Base-by-base conservation (phyloP, 2,888 invertebrate genomes). In the Ochropleura leucogaster region DNA sequence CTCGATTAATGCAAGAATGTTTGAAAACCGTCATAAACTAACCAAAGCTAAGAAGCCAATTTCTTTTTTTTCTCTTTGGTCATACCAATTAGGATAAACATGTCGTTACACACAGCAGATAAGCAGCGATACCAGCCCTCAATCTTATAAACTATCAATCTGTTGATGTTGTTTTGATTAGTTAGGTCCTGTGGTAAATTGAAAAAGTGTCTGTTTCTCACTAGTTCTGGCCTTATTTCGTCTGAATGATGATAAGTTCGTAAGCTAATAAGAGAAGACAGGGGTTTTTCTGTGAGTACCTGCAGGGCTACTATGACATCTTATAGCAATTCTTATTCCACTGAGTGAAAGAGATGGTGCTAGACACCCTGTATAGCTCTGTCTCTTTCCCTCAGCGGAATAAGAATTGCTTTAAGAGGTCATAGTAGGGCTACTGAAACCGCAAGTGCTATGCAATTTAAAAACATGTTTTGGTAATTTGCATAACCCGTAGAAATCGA, bases 401-500 rank as follows among this genome's bases (percentile, higher is more conserved):
- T n/a, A n/a, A n/a, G n/a, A n/a, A n/a, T n/a, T n/a, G n/a, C n/a
- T n/a, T n/a, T n/a, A n/a, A n/a, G n/a, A n/a, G n/a, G n/a, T n/a
- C n/a, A n/a, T n/a, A n/a, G n/a, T n/a, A n/a, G n/a, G n/a, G n/a
- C n/a, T 30, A 20, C 30, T n/a, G 14, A 55, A 53, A 79, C 55
- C 44, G 42, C 46, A 64, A 72, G 9, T 64, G 47, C 42, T 55
- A 47, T 77, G n/a, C n/a, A 71, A 30, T 57, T 57, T 44, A 49
- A 44, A 55, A 78, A 40, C 47, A n/a, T 30, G 30, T 49, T 18
- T n/a, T 51, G 3, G 44, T 68, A 16, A 12, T 67, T 74, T 59
- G n/a, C 47, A 42, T 67, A 72, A 63, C 30, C 20, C 20, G 20
- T 67, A 49, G 57, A 53, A 12, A 67, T 63, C 7, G 2, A 62